phyloP scores from a whole-genome alignment of 1,140 invertebrate genomes.

The Drosophila kurseongensis region DNA sequence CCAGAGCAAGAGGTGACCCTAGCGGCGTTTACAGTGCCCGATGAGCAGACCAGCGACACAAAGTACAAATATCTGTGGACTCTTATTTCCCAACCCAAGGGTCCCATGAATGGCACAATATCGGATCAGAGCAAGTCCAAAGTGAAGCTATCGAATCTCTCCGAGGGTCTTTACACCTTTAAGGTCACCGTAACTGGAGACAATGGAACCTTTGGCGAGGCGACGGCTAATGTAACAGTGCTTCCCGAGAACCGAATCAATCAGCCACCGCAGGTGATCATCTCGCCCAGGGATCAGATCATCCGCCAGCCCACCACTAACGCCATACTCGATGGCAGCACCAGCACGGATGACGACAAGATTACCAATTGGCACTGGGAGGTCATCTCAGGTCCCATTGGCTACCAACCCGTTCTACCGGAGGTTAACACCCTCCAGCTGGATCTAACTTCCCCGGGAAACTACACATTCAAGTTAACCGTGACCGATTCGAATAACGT shows the following conservation, averaged over 20 bases:
- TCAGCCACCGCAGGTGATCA: constrained; percentile 93
- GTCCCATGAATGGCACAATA: constrained; percentile 90
- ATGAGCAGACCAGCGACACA: constrained; percentile 88
- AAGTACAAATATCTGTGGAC: constrained; percentile 96
- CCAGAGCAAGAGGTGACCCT: constrained; percentile 92
- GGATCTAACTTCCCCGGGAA: constrained; percentile 93
- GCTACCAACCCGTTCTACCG: constrained; percentile 91
- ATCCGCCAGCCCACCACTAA: constrained; percentile 95
- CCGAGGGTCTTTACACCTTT: constrained; percentile 94
- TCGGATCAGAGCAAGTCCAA: constrained; percentile 93
- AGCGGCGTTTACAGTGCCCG: constrained; percentile 92
- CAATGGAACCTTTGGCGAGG: constrained; percentile 91
- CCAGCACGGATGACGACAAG: constrained; percentile 91
- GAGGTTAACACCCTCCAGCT: constrained; percentile 93
- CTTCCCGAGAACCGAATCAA: constrained; percentile 94
- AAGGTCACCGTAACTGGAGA: constrained; percentile 91
- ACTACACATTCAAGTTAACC: constrained; percentile 97
- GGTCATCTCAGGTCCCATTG: constrained; percentile 92
- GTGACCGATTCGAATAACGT: constrained; percentile 96
- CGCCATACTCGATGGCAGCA: constrained; percentile 94
- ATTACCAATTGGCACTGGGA: constrained; percentile 97
- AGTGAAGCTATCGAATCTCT: constrained; percentile 91
- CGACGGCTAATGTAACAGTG: constrained; percentile 96
- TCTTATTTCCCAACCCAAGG: constrained; percentile 92
- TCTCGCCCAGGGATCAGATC: constrained; percentile 92